These are phyloP conservation scores for Strigamia maritima DNA, from an alignment of 2,888 invertebrate species.

Conservation along the genomic window DNA sequence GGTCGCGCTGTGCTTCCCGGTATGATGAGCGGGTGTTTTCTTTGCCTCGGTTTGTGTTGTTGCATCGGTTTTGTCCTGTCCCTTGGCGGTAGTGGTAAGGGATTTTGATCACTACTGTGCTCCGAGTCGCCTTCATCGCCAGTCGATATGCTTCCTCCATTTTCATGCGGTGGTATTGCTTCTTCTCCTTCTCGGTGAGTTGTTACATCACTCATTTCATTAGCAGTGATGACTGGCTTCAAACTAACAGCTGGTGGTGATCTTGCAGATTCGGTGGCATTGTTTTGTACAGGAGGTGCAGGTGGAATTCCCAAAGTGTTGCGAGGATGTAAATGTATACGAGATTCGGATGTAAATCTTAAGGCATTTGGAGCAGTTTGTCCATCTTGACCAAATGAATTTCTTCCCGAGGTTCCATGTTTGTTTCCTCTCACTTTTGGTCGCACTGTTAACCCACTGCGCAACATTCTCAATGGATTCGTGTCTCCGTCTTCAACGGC, in stretches of 20 bases:
- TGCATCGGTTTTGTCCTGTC: slow-evolving; percentile 62
- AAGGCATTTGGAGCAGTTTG: slow-evolving; percentile 41
- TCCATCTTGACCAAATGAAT: slow-evolving; percentile 38
- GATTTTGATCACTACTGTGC: slow-evolving; percentile 56
- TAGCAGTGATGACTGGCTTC: background rate
- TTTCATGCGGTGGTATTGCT: slow-evolving; percentile 8
- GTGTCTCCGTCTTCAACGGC: slow-evolving; percentile 50
- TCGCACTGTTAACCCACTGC: slow-evolving; percentile 61
- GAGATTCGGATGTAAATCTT: background rate
- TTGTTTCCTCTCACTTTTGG: slow-evolving; percentile 58
- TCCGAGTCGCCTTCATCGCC: slow-evolving; percentile 41
- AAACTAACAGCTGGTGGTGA: slow-evolving; percentile 1
- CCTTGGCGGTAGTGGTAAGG: slow-evolving; percentile 74
- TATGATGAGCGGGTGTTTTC: slow-evolving; percentile 77
- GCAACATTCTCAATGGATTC: slow-evolving; percentile 66
- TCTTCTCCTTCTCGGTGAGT: background rate
- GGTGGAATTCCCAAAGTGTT: slow-evolving; percentile 8
- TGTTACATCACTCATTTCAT: background rate
- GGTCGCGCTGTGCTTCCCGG: slow-evolving; percentile 52
- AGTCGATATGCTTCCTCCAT: background rate
- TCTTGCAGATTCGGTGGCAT: slow-evolving; percentile 36
- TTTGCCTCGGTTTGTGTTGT: slow-evolving; percentile 65
- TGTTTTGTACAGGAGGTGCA: slow-evolving; percentile 34
- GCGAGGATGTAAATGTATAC: background rate
- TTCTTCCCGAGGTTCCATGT: slow-evolving; percentile 47